Evolutionary conservation across 2,797 vertebrate genomes (phyloP), one percentile per base, ranked within the genome.

Genomic region (Tragelaphus oryx): DNA sequence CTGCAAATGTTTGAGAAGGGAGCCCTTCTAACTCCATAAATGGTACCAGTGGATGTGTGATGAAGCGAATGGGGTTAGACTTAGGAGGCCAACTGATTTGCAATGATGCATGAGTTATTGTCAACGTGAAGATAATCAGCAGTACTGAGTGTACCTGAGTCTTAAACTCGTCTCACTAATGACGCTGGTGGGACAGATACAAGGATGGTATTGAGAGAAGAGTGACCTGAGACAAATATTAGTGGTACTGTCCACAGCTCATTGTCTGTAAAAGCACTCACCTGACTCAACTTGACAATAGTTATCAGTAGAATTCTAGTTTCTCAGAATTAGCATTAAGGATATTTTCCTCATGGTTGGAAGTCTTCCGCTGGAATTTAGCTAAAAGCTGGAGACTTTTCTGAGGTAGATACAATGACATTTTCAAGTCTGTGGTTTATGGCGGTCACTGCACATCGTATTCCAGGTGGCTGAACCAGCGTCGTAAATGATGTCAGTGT

Each of bases 181-280:
- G 95, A 97, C 6, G 17, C 13, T n/a, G 52, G 52, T 30, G 86
- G 85, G 50, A 95, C 87, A 96, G 78, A 88, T 46, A 85, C 89
- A 79, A 94, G 28, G 78, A 84, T 87, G 76, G 44, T 71, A 71
- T 44, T 76, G 81, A 85, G 79, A 95, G 50, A 87, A 46, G 68
- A 94, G 92, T 95, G 92, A 97, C 87, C 78, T 96, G 93, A 93
- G 93, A 97, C 71, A 87, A 79, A 92, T 74, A 75, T 59, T 97
- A 54, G n/a, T 33, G n/a, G 50, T 13, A 16, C 78, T 26, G 50
- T 54, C 78, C 55, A 57, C 68, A 74, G 95, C 89, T 93, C 90
- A 89, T 91, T 87, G 94, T 89, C 86, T 57, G 41, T 44, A 60
- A 83, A 89, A 97, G 83, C 52, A 83, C 88, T 97, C 86, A 62